phyloP scores from a whole-genome alignment of 1,140 invertebrate genomes.

The Rhyacophila brunnea region DNA sequence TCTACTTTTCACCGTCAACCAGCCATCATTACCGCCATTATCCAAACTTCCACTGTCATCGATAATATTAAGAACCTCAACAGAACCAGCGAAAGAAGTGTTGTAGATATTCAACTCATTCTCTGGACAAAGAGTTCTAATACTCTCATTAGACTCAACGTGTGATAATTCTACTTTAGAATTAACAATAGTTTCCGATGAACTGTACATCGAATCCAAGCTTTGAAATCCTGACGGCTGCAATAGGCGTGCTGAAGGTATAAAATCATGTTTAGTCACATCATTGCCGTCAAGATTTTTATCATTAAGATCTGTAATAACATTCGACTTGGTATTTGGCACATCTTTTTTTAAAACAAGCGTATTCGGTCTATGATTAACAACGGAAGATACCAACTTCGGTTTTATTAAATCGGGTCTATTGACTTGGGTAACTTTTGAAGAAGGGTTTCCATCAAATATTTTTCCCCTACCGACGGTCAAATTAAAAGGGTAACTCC shows the following conservation, averaged over 20 bases:
- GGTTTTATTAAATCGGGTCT: slow-evolving; percentile 39
- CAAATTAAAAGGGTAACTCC: slow-evolving; percentile 54
- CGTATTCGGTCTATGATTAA: slow-evolving; percentile 19
- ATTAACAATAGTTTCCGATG: slow-evolving; percentile 55
- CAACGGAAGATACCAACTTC: slow-evolving; percentile 1
- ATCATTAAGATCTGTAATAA: neutral
- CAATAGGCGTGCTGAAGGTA: slow-evolving; percentile 6
- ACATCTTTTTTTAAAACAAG: slow-evolving; percentile 21
- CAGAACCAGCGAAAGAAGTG: slow-evolving; percentile 57
- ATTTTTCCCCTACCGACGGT: slow-evolving; percentile 50
- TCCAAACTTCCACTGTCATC: slow-evolving; percentile 56
- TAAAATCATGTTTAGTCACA: slow-evolving; percentile 8
- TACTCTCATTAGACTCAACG: slow-evolving; percentile 52
- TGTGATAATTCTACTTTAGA: slow-evolving; percentile 48
- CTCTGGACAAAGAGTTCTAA: slow-evolving; percentile 51
- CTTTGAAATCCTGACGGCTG: slow-evolving; percentile 21
- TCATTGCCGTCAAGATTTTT: slow-evolving; percentile 1
- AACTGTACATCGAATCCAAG: slow-evolving; percentile 43
- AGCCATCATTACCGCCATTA: slow-evolving; percentile 58
- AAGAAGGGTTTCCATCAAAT: slow-evolving; percentile 40
- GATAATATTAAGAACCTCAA: slow-evolving; percentile 51
- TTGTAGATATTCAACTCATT: slow-evolving; percentile 47
- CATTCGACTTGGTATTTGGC: slow-evolving; percentile 3
- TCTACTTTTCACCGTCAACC: slow-evolving; percentile 65
- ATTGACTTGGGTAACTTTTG: slow-evolving; percentile 20